phyloP scores from a whole-genome alignment of 2,797 vertebrate species.

The Phylloscopus collybita region DNA sequence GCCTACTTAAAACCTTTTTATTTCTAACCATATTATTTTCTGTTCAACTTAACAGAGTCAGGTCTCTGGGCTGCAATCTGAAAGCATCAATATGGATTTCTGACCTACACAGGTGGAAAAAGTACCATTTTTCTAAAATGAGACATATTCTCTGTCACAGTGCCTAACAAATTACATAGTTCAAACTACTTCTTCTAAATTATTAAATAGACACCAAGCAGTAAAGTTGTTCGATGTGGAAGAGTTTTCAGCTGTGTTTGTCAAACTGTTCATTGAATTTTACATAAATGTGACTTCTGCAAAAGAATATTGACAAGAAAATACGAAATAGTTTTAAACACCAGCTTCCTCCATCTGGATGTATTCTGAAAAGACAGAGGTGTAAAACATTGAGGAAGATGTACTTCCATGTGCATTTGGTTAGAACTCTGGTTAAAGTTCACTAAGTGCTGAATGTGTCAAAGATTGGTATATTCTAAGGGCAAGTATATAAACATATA shows the following conservation, averaged over 20 bases:
- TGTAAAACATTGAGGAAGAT: neutral
- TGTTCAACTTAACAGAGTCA: neutral
- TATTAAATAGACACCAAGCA: neutral
- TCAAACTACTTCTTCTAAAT: neutral
- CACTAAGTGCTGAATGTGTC: neutral
- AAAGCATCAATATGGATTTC: neutral
- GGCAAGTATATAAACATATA: neutral
- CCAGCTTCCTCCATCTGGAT: neutral
- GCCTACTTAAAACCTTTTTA: conserved; percentile 1
- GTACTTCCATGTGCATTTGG: neutral
- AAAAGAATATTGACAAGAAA: neutral
- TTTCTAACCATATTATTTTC: conserved; percentile 15
- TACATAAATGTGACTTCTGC: neutral
- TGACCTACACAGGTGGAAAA: neutral
- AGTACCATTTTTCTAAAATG: neutral
- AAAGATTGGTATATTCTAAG: neutral
- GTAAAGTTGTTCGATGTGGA: neutral
- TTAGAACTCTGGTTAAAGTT: neutral
- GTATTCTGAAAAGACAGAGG: neutral
- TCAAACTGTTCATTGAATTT: neutral
- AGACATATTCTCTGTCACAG: neutral
- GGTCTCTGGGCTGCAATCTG: neutral
- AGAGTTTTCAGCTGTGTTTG: neutral
- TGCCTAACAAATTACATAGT: neutral
- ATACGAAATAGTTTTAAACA: neutral